Conservation (phyloP, 2,113 vertebrate genomes). For the Tragelaphus buxtoni region DNA sequence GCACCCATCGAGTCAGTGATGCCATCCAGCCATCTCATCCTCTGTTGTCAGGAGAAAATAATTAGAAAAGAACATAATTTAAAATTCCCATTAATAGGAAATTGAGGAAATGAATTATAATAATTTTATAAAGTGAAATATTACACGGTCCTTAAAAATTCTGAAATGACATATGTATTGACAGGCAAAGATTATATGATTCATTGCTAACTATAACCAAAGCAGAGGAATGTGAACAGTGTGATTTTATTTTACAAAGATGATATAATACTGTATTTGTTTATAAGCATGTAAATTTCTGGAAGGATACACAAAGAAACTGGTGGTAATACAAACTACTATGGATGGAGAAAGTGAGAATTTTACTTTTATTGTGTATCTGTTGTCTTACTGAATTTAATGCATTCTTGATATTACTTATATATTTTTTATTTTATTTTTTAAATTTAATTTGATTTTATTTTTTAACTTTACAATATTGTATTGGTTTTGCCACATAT, state of each 20-base stretch:
- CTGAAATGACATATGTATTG: background rate
- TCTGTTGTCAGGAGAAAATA: background rate
- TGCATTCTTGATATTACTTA: background rate
- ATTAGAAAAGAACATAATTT: background rate
- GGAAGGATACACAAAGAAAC: background rate
- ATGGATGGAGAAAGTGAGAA: background rate
- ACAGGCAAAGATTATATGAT: background rate
- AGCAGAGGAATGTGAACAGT: background rate
- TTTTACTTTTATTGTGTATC: background rate
- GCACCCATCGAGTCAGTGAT: no score
- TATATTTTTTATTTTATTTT: no score
- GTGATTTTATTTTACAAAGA: background rate
- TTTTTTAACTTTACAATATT: no score
- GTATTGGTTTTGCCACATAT: no score
- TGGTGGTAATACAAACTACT: background rate
- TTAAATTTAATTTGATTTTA: no score
- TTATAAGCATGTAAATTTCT: background rate
- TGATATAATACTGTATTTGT: background rate
- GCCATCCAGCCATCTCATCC: no score
- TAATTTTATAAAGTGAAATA: background rate
- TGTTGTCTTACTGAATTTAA: background rate
- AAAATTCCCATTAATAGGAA: background rate
- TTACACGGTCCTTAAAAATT: background rate
- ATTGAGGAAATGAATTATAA: background rate
- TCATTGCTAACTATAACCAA: background rate